Evolutionary conservation across 2,113 vertebrate genomes (phyloP), one percentile per base, ranked within the genome.

Genomic region (Gobiocypris rarus): DNA sequence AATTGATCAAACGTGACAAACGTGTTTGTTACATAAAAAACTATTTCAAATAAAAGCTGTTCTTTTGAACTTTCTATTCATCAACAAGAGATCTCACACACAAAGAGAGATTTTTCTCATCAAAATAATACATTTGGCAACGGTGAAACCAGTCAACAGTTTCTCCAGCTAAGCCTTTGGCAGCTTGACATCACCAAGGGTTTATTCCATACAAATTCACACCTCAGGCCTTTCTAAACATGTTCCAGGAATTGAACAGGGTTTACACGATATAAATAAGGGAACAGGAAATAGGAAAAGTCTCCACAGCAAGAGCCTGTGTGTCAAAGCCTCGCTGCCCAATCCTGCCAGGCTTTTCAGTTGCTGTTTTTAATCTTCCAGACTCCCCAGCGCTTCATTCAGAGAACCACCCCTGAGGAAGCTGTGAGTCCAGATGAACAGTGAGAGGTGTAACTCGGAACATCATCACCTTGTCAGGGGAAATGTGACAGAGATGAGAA

Each of bases 401-500:
- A n/a, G 58, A 89, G 83, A 87, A 89, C 80, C 83, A 70, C 87
- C 83, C 65, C 78, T 73, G 73, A 91, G 87, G 82, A 86, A 88
- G 31, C 84, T 43, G 26, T 59, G 22, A 88, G 81, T 82, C 50
- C 38, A 81, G 82, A 73, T 63, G 80, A 76, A 83, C 54, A 69
- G 67, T 82, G 75, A 93, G 92, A 94, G 89, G 88, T 91, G 91
- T 92, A 93, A 77, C 70, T 74, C 38, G 50, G 63, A 86, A 73
- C 90, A 91, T 93, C 93, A 92, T 93, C 91, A 87, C 89, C 89
- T 91, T 92, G 92, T 93, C 92, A 90, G 89, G 87, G 91, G 84
- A 89, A 87, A 87, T 91, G 89, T 87, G 89, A 84, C 85, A 70
- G 89, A 75, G 88, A 92, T 90, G 89, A 88, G 87, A 91, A 87